Percentiles rank a stretch among this genome's conserved stretches.
phyloP scores from a whole-genome alignment of 1,140 invertebrate genomes.

The Bombus difficillimus region DNA sequence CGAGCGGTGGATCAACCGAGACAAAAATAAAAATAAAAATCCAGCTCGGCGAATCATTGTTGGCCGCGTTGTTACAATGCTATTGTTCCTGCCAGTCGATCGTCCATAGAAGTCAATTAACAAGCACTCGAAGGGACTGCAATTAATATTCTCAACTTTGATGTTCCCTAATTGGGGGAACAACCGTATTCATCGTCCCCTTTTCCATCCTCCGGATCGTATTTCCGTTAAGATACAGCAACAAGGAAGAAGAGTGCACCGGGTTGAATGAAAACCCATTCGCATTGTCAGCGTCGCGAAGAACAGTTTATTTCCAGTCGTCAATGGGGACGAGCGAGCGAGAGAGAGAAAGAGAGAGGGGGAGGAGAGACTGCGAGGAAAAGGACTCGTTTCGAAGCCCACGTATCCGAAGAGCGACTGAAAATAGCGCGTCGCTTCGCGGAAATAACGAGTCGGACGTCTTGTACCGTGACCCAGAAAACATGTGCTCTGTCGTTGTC shows the following conservation, averaged over 20 bases:
- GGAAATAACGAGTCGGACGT: slow-evolving; percentile 60
- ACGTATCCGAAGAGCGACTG: slow-evolving; percentile 51
- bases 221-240: background rate
- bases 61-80: background rate
- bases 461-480: slow-evolving; percentile 48
- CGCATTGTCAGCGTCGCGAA: slow-evolving; percentile 31
- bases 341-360: too few species aligned
- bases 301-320: slow-evolving; percentile 47
- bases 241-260: background rate
- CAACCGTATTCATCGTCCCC: too few species aligned
- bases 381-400: slow-evolving; percentile 49
- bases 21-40: background rate
- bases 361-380: background rate
- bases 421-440: slow-evolving; percentile 65
- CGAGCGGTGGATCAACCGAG: background rate
- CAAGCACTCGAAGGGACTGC: slow-evolving; percentile 1
- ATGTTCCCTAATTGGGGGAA: slow-evolving; percentile 20
- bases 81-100: background rate
- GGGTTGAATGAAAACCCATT: slow-evolving; percentile 40
- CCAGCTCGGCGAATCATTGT: background rate
- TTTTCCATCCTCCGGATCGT: background rate
- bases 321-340: slow-evolving; percentile 20
- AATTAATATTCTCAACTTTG: slow-evolving; percentile 1
- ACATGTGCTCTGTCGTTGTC: slow-evolving; percentile 52
- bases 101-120: slow-evolving; percentile 40